A percentile compares a stretch with the other conserved stretches of the same genome.
phyloP scores from a whole-genome alignment of 2,888 invertebrate species.

The Drosophila mimetica region DNA sequence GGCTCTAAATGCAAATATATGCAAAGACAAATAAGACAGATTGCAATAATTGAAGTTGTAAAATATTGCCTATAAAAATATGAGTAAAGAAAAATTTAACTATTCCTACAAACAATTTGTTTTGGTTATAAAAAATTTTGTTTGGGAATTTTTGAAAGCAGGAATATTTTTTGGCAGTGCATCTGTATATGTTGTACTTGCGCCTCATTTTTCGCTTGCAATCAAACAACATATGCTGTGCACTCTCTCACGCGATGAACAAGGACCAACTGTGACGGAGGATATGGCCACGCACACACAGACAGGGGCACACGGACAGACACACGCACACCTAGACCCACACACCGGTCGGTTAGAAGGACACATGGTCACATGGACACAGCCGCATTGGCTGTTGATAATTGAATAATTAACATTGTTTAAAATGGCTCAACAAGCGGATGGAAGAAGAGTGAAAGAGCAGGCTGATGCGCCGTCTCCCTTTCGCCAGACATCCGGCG shows the following conservation, averaged over 20 bases:
- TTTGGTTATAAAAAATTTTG: too few species aligned
- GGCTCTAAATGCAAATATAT: too few species aligned
- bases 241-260: slow-evolving; percentile 60
- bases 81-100: too few species aligned
- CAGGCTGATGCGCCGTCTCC: background rate
- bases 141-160: too few species aligned
- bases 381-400: slow-evolving; percentile 68
- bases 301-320: background rate
- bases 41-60: too few species aligned
- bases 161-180: slow-evolving; percentile 14
- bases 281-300: slow-evolving; percentile 29
- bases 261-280: slow-evolving; percentile 55
- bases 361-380: slow-evolving; percentile 44
- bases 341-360: slow-evolving; percentile 33
- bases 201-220: slow-evolving; percentile 66
- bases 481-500: slow-evolving; percentile 31
- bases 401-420: slow-evolving; percentile 81
- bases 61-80: too few species aligned
- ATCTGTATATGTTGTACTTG: slow-evolving; percentile 37
- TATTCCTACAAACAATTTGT: too few species aligned
- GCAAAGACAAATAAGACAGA: too few species aligned
- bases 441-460: background rate
- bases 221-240: slow-evolving; percentile 73
- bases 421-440: slow-evolving; percentile 59
- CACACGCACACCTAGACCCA: slow-evolving; percentile 4